These are phyloP conservation scores for Pachymerium ferrugineum DNA, from an alignment of 2,888 invertebrate genomes.

Conservation along the genomic window DNA sequence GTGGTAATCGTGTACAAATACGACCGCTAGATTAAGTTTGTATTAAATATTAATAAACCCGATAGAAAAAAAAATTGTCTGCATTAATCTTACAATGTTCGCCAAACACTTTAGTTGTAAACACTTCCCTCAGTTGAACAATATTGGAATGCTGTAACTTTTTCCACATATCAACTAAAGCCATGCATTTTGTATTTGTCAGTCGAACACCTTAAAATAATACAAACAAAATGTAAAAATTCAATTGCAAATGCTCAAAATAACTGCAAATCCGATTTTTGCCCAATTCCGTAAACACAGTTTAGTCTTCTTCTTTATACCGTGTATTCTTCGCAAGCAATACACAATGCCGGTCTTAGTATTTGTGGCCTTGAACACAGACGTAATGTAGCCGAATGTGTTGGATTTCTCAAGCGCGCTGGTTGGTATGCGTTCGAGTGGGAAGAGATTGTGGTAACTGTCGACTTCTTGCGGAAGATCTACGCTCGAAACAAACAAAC, in stretches of 20 bases:
- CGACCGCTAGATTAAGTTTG: slow-evolving; percentile 64
- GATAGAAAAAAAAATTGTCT: slow-evolving; percentile 29
- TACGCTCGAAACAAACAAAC: slow-evolving; percentile 42
- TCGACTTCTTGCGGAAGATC: slow-evolving; percentile 84
- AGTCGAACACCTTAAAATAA: slow-evolving; percentile 77
- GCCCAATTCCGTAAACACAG: neutral
- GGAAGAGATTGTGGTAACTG: slow-evolving; percentile 79
- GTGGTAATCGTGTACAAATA: slow-evolving; percentile 94
- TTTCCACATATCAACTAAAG: slow-evolving; percentile 88
- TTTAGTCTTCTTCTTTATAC: slow-evolving; percentile 47
- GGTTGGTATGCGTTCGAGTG: slow-evolving; percentile 63
- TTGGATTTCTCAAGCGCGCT: slow-evolving; percentile 57
- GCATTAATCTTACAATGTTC: slow-evolving; percentile 74
- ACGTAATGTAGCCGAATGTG: slow-evolving; percentile 67
- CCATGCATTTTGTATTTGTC: slow-evolving; percentile 75
- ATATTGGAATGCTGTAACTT: slow-evolving; percentile 91
- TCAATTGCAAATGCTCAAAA: slow-evolving; percentile 4
- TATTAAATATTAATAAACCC: neutral
- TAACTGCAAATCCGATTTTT: neutral
- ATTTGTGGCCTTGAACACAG: slow-evolving; percentile 84
- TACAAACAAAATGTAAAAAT: slow-evolving; percentile 33
- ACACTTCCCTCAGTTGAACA: slow-evolving; percentile 83
- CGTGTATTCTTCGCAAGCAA: slow-evolving; percentile 82
- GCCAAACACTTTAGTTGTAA: slow-evolving; percentile 91
- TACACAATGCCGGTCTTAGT: slow-evolving; percentile 77